These are phyloP conservation scores for Sarotherodon lohbergeri DNA, from an alignment of 2,113 vertebrate species.

Conservation along the genomic window DNA sequence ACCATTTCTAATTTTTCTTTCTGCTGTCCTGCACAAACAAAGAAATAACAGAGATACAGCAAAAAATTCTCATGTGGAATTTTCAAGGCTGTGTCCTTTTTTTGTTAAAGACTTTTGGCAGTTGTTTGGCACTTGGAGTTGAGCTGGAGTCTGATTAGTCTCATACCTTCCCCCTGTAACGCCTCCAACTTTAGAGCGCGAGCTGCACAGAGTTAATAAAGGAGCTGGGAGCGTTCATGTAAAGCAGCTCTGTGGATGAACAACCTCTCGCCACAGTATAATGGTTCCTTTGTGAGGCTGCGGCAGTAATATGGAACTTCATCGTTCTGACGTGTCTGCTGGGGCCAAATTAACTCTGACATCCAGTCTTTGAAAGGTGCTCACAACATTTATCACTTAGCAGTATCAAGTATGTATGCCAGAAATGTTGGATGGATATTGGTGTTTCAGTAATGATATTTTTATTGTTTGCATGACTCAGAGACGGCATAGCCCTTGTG, in stretches of 20 bases:
- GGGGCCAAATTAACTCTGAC: constrained; percentile 55
- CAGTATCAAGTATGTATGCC: background rate
- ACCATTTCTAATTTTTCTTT: constrained; percentile 27
- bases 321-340: constrained; percentile 18
- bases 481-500: background rate
- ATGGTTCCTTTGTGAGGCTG: constrained; percentile 49
- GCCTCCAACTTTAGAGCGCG: constrained; percentile 40
- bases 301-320: constrained; percentile 21
- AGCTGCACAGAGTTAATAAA: constrained; percentile 35
- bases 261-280: constrained; percentile 25
- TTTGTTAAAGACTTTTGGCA: constrained; percentile 43
- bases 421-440: background rate
- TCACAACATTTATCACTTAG: constrained; percentile 51
- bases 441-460: background rate
- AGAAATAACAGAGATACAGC: constrained; percentile 32
- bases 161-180: constrained; percentile 25
- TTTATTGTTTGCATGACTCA: background rate
- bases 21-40: background rate
- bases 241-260: constrained; percentile 11
- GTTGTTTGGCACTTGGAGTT: constrained; percentile 47
- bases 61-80: background rate
- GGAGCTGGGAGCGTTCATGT: constrained; percentile 26
- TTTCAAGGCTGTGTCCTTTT: constrained; percentile 32
- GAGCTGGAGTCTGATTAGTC: constrained; percentile 32
- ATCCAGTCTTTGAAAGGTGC: constrained; percentile 43